phyloP scores from a whole-genome alignment of 2,888 invertebrate species.

The Acrobasis consociella region DNA sequence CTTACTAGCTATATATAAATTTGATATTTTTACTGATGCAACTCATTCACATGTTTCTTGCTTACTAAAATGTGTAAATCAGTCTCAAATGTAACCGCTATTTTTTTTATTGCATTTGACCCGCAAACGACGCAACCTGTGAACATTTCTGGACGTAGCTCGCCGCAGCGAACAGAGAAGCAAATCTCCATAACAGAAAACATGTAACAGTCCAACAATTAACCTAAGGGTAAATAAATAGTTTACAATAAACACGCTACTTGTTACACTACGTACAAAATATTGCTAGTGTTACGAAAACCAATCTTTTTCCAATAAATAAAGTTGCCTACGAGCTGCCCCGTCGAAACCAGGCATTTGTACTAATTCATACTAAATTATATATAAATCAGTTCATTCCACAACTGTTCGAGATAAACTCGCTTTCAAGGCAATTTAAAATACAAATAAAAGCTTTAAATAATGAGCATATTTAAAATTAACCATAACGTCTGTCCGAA shows the following conservation, averaged over 20 bases:
- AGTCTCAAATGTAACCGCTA: neutral
- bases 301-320: conserved; percentile 47
- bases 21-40: too few species aligned
- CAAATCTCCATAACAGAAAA: conserved; percentile 53
- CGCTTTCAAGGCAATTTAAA: conserved; percentile 27
- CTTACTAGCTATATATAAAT: too few species aligned
- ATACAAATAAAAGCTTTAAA: conserved; percentile 36
- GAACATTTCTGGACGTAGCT: conserved; percentile 32
- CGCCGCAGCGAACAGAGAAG: conserved; percentile 11
- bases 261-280: conserved; percentile 58
- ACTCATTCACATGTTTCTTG: too few species aligned
- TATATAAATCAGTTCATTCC: conserved; percentile 45
- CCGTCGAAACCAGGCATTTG: conserved; percentile 55
- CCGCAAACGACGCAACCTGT: conserved; percentile 1
- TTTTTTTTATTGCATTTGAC: neutral
- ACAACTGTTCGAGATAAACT: conserved; percentile 35
- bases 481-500: conserved; percentile 42
- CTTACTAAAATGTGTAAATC: too few species aligned
- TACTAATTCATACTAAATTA: conserved; percentile 60
- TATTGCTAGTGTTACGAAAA: conserved; percentile 63
- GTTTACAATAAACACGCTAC: conserved; percentile 54
- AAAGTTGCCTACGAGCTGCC: conserved; percentile 43
- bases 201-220: conserved; percentile 66
- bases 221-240: conserved; percentile 62
- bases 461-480: conserved; percentile 52